phyloP scores from a whole-genome alignment of 2,888 invertebrate genomes.

The Protophormia terraenovae region DNA sequence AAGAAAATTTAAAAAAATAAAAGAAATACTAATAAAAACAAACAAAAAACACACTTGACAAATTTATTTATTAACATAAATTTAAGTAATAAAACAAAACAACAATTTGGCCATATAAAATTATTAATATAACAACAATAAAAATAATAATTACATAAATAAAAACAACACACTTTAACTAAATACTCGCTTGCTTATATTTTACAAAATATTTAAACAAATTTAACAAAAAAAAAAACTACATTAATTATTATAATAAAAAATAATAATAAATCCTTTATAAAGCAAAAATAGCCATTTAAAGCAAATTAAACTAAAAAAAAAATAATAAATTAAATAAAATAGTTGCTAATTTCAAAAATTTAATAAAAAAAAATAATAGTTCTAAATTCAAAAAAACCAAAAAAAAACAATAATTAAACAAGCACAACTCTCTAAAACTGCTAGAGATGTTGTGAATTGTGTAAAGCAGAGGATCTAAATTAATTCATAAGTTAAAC shows the following conservation, averaged over 20 bases:
- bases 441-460: constrained; percentile 58
- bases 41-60: constrained; percentile 36
- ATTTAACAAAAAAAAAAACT: constrained; percentile 11
- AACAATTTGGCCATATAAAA: constrained; percentile 65
- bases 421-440: constrained; percentile 54
- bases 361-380: constrained; percentile 28
- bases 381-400: constrained; percentile 5
- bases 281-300: constrained; percentile 16
- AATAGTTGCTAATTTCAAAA: constrained; percentile 52
- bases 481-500: constrained; percentile 68
- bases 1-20: constrained; percentile 17
- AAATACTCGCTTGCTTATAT: constrained; percentile 69
- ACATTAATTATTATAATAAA: constrained; percentile 14
- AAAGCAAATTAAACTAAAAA: constrained; percentile 4
- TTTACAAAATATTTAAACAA: constrained; percentile 46
- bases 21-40: constrained; percentile 24
- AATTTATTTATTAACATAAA: constrained; percentile 41
- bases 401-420: constrained; percentile 41
- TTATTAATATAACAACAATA: constrained; percentile 34
- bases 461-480: constrained; percentile 68
- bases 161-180: constrained; percentile 67
- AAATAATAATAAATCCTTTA: constrained; percentile 2
- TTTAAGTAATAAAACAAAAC: constrained; percentile 46
- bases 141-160: constrained; percentile 31
- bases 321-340: constrained; percentile 9